phyloP scores from a whole-genome alignment of 2,113 vertebrate genomes.

The Pteronura brasiliensis region DNA sequence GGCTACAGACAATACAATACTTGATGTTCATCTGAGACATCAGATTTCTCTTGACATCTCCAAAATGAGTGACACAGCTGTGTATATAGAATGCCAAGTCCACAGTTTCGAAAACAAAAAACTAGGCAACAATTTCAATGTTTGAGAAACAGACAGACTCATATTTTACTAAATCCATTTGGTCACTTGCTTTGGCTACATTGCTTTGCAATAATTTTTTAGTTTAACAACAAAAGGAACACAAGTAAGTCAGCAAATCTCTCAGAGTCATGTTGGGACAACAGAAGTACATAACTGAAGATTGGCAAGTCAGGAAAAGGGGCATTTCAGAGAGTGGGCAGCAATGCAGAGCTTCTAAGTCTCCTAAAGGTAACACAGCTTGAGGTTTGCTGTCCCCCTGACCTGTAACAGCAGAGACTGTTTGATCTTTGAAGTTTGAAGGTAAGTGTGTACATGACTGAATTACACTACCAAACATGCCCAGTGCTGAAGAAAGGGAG shows the following conservation, averaged over 20 bases:
- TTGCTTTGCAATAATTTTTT: not conserved
- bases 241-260: not conserved
- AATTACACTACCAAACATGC: not conserved
- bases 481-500: not conserved
- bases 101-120: not conserved
- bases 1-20: not conserved
- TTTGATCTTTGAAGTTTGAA: constrained; percentile 2
- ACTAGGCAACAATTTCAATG: not conserved
- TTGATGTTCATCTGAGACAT: not conserved
- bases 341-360: not conserved
- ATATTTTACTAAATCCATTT: not conserved
- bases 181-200: not conserved
- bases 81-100: not conserved
- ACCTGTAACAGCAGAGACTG: not conserved
- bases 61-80: not conserved
- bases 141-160: not conserved
- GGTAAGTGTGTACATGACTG: not conserved
- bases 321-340: not conserved
- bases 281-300: not conserved
- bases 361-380: not conserved
- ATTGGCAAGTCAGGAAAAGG: not conserved
- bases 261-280: not conserved
- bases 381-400: not conserved
- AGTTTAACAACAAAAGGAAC: not conserved
- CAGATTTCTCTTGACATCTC: constrained; percentile 2